phyloP scores from a whole-genome alignment of 2,113 vertebrate species.

The Motacilla alba region DNA sequence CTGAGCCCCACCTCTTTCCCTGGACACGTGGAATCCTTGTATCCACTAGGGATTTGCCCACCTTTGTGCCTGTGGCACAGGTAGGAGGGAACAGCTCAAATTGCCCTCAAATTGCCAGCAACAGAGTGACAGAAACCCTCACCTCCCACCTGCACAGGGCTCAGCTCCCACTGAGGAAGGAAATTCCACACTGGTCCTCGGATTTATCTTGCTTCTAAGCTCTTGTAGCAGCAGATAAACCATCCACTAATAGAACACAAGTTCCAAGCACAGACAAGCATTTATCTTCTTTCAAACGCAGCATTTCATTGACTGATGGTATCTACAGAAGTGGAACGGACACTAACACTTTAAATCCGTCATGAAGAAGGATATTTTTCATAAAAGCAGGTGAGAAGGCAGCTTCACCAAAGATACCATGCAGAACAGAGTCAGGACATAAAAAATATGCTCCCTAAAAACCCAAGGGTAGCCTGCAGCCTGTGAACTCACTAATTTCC shows the following conservation, averaged over 20 bases:
- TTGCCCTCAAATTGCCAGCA: neutral
- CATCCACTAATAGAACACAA: neutral
- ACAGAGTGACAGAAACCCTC: rapidly evolving
- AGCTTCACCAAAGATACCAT: neutral
- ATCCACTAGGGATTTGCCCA: rapidly evolving
- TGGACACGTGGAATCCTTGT: neutral
- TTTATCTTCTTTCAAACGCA: neutral
- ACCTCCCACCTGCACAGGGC: neutral
- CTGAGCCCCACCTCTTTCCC: neutral
- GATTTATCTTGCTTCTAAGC: neutral
- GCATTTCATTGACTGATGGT: neutral
- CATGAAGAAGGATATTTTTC: neutral
- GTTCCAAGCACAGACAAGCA: neutral
- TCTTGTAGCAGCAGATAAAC: neutral
- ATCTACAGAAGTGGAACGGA: neutral
- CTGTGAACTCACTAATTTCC: neutral
- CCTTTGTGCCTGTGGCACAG: neutral
- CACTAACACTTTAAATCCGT: neutral
- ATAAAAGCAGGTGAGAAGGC: neutral
- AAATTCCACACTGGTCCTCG: rapidly evolving
- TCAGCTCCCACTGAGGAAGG: neutral
- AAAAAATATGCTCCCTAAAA: neutral
- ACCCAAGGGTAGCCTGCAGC: neutral
- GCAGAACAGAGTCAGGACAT: neutral
- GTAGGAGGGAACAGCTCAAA: rapidly evolving